Base-by-base conservation (phyloP, 2,797 vertebrate species). In the Danio tinwini region DNA sequence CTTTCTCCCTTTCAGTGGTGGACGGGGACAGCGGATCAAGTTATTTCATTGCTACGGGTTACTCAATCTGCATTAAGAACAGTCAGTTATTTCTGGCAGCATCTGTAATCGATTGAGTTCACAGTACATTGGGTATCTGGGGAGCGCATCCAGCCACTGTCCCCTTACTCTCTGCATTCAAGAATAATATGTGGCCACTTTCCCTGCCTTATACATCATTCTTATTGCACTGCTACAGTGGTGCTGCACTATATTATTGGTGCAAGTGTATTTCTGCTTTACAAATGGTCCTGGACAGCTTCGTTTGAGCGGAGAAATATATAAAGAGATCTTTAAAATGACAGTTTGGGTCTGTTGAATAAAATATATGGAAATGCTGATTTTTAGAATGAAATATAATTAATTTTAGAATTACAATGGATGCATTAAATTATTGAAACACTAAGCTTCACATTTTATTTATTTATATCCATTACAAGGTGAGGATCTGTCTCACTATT, bases 11-110 rank as follows among this genome's bases (percentile, higher is more conserved):
- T 74, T 69, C 52, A 62, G 42, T 55, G 91, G 93, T 92, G 91
- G 94, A 94, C 91, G 88, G 91, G 87, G 88, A 89, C 88, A 91
- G 91, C 89, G 88, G 83, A 89, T 92, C 58, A 72, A 59, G 68
- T 53, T 80, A 77, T 82, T 80, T 76, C 17, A 67, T 65, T 80
- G 70, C 52, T 65, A 73, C 11, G 21, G 69, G 67, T 77, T 76
- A 82, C 76, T 84, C 81, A 75, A 68, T 81, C 73, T 62, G 59
- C 42, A 81, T 77, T 80, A 82, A 76, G 81, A 82, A 81, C 44
- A 82, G 74, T 84, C 81, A 76, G 71, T 84, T 81, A 82, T 70
- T 73, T 71, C 72, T 52, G 62, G 69, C 45, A 69, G 59, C 63
- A 40, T 49, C 65, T 74, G 81, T 79, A 83, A 84, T 78, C 77